Evolutionary conservation across 2,797 vertebrate genomes (phyloP).

Genomic region (Chloroceryle inda): DNA sequence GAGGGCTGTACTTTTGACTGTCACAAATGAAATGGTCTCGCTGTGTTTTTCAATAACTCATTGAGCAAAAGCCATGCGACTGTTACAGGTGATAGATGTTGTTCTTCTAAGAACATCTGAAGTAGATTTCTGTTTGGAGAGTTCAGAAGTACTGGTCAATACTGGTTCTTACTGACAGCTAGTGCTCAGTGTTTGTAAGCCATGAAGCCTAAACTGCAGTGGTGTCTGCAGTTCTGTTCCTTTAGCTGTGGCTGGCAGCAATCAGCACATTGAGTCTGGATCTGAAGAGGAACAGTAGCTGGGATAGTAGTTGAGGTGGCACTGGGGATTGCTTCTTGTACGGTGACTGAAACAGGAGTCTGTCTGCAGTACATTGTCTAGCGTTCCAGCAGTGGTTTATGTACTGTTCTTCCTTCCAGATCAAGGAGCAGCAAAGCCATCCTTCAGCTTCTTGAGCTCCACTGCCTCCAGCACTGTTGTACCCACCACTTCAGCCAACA

Average conservation of each 20-base stretch:
- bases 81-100: not conserved
- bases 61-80: not conserved
- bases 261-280: too few species aligned
- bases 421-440: slow-evolving; percentile 84
- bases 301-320: not conserved
- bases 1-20: not conserved
- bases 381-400: not conserved
- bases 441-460: slow-evolving; percentile 87
- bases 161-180: not conserved
- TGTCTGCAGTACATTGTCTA: not conserved
- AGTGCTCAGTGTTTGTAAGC: not conserved
- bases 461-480: slow-evolving; percentile 68
- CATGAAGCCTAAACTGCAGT: not conserved
- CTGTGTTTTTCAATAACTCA: not conserved
- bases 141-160: not conserved
- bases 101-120: not conserved
- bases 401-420: slow-evolving; percentile 78
- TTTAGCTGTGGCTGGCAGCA: not conserved
- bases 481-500: slow-evolving; percentile 80
- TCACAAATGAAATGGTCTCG: not conserved
- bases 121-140: not conserved
- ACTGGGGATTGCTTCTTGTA: not conserved
- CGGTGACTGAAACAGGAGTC: not conserved
- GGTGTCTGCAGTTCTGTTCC: not conserved
- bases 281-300: not conserved